Percentiles rank a stretch among this genome's conserved stretches.
Evolutionary conservation across 2,113 vertebrate genomes (phyloP).

Genomic region (Alosa alosa): DNA sequence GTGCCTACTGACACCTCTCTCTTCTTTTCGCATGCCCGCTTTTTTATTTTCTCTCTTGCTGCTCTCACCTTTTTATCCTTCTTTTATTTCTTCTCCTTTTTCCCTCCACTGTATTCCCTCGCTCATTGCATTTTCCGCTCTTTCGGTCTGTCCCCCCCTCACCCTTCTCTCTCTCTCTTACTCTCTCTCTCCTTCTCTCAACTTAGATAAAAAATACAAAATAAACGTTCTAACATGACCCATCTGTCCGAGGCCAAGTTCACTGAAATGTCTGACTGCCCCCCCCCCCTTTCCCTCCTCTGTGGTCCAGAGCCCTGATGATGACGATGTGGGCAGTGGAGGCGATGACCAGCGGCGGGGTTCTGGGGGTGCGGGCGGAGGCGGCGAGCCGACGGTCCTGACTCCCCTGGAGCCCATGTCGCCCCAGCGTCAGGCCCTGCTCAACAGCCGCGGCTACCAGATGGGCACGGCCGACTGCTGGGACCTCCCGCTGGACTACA

Average conservation of each 20-base stretch:
- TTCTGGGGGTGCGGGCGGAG: constrained; percentile 76
- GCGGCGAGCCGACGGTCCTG: constrained; percentile 87
- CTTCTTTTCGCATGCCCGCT: neutral
- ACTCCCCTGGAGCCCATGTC: constrained; percentile 98
- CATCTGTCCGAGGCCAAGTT: too few relatives aligned
- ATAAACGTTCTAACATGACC: too few relatives aligned
- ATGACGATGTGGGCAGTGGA: constrained; percentile 83
- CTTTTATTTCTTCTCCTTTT: neutral
- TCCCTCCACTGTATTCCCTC: too few relatives aligned
- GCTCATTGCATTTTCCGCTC: neutral
- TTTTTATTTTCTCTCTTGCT: neutral
- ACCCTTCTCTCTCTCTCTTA: neutral
- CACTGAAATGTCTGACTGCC: neutral
- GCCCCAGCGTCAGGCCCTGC: constrained; percentile 90
- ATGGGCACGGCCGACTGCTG: constrained; percentile 91
- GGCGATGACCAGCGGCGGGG: constrained; percentile 83
- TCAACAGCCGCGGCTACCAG: constrained; percentile 90
- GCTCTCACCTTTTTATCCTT: neutral
- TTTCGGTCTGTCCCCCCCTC: neutral
- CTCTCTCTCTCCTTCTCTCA: too few relatives aligned
- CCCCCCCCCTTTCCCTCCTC: neutral
- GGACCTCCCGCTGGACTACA: constrained; percentile 96
- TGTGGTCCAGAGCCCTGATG: constrained; percentile 79
- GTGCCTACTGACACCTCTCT: neutral
- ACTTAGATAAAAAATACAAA: too few relatives aligned